Evolutionary conservation across 2,888 invertebrate species (phyloP).

Genomic region (Pogonocherus hispidulus): DNA sequence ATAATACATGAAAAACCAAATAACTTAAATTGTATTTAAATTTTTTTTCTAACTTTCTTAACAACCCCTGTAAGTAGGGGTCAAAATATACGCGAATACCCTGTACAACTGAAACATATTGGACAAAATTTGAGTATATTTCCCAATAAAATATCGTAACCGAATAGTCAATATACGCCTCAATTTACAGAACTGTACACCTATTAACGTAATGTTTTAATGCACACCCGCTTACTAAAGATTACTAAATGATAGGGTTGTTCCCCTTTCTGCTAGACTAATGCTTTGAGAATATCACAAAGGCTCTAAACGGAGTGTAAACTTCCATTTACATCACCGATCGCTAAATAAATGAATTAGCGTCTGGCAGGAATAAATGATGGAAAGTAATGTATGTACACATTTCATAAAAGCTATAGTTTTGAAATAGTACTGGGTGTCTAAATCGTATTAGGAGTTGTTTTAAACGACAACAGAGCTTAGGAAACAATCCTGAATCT

Average conservation of each 20-base stretch:
- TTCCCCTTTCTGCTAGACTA: slow-evolving; percentile 62
- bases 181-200: slow-evolving; percentile 57
- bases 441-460: too few relatives aligned
- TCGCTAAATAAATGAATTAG: slow-evolving; percentile 30
- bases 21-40: too few relatives aligned
- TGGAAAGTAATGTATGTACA: not conserved
- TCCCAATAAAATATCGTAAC: too few relatives aligned
- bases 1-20: too few relatives aligned
- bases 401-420: not conserved
- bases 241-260: slow-evolving; percentile 67
- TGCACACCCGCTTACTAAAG: slow-evolving; percentile 64
- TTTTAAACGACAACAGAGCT: too few relatives aligned
- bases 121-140: too few relatives aligned
- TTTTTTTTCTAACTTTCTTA: too few relatives aligned
- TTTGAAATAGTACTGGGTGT: too few relatives aligned
- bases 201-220: slow-evolving; percentile 66
- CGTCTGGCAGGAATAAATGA: slow-evolving; percentile 1
- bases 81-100: too few relatives aligned
- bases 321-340: slow-evolving; percentile 53
- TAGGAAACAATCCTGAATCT: too few relatives aligned
- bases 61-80: too few relatives aligned
- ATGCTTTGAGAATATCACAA: slow-evolving; percentile 59
- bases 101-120: too few relatives aligned
- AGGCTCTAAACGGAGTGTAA: slow-evolving; percentile 60
- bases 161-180: slow-evolving; percentile 47